Base-by-base conservation (phyloP, 2,888 invertebrate genomes). In the Dolomedes plantarius region DNA sequence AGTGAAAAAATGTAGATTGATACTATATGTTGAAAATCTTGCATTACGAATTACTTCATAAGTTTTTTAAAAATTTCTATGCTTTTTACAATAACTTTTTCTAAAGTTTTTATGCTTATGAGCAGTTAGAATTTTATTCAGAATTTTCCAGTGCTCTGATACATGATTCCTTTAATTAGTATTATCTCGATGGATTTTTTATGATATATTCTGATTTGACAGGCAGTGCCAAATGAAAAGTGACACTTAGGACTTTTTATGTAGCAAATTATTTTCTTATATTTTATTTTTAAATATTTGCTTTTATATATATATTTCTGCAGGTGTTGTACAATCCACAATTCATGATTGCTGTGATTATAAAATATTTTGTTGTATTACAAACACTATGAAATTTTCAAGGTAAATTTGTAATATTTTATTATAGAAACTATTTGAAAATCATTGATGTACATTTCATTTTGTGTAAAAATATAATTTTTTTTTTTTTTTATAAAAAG, bases 221-320 rank as follows among this genome's bases (percentile, higher is more conserved):
- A 9, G 23, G 11, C 23, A 23, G 56, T 56, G 56, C 56, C 56
- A 56, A 46, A 46, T 46, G 16, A 16, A 13, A 23, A 23, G 11
- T 23, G 23, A 16, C 2, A 23, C 56, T 23, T 56, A 23, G 11
- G 7, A 23, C 16, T 23, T 56, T 23, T 56, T 56, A 56, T 23
- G 23, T 56, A 56, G 23, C 56, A 56, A 56, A 56, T n/a, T 56
- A 56, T 56, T 56, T 56, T 46, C 1, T 56, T 56, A 56, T 56
- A 16, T 56, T 56, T 56, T 56, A 23, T 6, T 56, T 5, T 56
- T n/a, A 23, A 19, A 56, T 23, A 56, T 5, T 19, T 6, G 23
- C 56, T 23, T 46, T 46, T 46, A 46, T n/a, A 56, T 23, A 23
- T 23, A 56, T 3, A 23, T n/a, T 56, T 56, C 19, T 56, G 56